Evolutionary conservation across 2,888 invertebrate species (phyloP).

Genomic region (Sesamia inferens): DNA sequence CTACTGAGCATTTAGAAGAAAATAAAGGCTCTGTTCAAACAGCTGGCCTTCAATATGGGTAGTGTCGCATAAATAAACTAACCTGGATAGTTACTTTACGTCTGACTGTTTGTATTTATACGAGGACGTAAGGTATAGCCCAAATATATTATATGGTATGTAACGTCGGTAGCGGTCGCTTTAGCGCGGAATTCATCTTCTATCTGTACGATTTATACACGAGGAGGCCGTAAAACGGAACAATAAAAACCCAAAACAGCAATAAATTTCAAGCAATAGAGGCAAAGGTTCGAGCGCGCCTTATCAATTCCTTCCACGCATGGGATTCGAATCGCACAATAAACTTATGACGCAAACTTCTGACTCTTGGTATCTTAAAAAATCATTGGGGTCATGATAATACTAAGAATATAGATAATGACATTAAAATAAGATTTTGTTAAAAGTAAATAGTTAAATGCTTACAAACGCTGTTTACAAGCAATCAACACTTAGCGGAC

Average conservation of each 20-base stretch:
- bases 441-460: constrained; percentile 63
- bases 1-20: constrained; percentile 72
- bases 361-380: constrained; percentile 60
- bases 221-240: constrained; percentile 90
- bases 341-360: constrained; percentile 86
- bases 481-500: constrained; percentile 89
- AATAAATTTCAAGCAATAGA: constrained; percentile 90
- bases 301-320: constrained; percentile 90
- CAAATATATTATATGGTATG: constrained; percentile 81
- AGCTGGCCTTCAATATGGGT: constrained; percentile 60
- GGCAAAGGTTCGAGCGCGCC: constrained; percentile 89
- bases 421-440: constrained; percentile 61
- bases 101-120: constrained; percentile 65
- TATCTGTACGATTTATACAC: constrained; percentile 89
- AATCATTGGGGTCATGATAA: constrained; percentile 39
- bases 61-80: constrained; percentile 61
- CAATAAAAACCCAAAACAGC: constrained; percentile 91
- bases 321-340: constrained; percentile 85
- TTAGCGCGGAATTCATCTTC: constrained; percentile 87
- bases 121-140: constrained; percentile 75
- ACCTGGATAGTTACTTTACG: constrained; percentile 60
- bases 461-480: constrained; percentile 85
- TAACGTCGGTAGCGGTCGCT: constrained; percentile 83
- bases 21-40: constrained; percentile 68
- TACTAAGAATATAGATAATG: constrained; percentile 39